Evolutionary conservation across 2,888 invertebrate species (phyloP).

Genomic region (Microctonus brassicae): DNA sequence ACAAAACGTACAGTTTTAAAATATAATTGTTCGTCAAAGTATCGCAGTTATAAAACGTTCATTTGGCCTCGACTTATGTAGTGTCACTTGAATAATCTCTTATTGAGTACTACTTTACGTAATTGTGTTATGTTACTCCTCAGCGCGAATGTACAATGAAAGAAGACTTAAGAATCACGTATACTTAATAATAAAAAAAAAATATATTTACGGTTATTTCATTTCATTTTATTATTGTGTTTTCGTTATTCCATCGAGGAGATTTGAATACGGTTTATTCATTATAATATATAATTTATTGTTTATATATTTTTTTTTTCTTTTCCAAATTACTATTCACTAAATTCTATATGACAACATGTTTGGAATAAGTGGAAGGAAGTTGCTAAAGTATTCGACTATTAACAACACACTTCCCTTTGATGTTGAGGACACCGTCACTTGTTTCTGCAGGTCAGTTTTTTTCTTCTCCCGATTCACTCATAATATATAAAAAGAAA

Average conservation of each 20-base stretch:
- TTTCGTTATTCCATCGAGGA: too few species aligned
- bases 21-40: neutral
- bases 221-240: neutral
- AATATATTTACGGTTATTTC: neutral
- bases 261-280: neutral
- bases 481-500: neutral
- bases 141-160: neutral
- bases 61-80: neutral
- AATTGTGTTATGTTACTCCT: constrained; percentile 5
- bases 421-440: constrained; percentile 80
- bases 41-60: neutral
- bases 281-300: neutral
- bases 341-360: constrained; percentile 31
- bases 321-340: constrained; percentile 6
- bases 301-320: neutral
- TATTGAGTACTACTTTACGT: too few species aligned
- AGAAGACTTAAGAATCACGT: neutral
- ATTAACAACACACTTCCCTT: constrained; percentile 73
- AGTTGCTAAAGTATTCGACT: constrained; percentile 65
- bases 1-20: neutral
- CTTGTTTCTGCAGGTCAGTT: constrained; percentile 84
- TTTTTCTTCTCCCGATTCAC: constrained; percentile 15
- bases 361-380: constrained; percentile 54
- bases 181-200: neutral
- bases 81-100: too few species aligned